These are phyloP conservation scores for Pristionchus maxplancki DNA, from an alignment of 2,888 invertebrate species.

Conservation along the genomic window DNA sequence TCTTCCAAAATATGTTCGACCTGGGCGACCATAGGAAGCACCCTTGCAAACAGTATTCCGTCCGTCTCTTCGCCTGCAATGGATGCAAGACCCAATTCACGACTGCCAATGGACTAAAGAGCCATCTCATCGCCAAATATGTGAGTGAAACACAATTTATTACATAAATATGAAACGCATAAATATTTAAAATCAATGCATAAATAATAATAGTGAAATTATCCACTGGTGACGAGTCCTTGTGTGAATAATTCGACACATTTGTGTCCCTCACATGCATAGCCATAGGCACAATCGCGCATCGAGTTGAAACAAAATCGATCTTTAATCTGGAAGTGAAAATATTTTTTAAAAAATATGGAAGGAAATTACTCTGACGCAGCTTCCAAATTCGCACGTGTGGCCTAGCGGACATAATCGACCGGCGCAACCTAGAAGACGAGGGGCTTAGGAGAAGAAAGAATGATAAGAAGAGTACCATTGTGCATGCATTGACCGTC, in stretches of 20 bases:
- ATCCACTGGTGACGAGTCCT: background rate
- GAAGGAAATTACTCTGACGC: background rate
- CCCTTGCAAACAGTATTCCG: background rate
- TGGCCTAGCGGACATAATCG: constrained; percentile 6
- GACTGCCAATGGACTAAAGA: constrained; percentile 9
- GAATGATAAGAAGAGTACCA: background rate
- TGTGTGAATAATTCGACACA: constrained; percentile 46
- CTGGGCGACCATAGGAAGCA: background rate
- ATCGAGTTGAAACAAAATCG: constrained; percentile 50
- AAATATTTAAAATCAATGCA: too few species aligned
- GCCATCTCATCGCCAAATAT: constrained; percentile 21
- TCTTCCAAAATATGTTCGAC: constrained; percentile 1
- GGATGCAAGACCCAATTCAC: constrained; percentile 10
- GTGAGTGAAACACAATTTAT: background rate
- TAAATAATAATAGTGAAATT: too few species aligned
- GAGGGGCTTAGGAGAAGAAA: too few species aligned
- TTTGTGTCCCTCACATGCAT: constrained; percentile 30
- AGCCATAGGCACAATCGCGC: constrained; percentile 50
- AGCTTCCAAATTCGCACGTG: constrained; percentile 22
- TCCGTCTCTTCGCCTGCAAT: constrained; percentile 3
- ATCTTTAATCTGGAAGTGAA: constrained; percentile 17
- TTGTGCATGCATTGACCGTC: constrained; percentile 46
- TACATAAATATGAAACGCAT: too few species aligned
- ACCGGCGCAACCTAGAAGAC: constrained; percentile 35
- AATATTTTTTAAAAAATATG: background rate